Conservation (phyloP, 2,888 invertebrate genomes). For the Psylliodes chrysocephalus region DNA sequence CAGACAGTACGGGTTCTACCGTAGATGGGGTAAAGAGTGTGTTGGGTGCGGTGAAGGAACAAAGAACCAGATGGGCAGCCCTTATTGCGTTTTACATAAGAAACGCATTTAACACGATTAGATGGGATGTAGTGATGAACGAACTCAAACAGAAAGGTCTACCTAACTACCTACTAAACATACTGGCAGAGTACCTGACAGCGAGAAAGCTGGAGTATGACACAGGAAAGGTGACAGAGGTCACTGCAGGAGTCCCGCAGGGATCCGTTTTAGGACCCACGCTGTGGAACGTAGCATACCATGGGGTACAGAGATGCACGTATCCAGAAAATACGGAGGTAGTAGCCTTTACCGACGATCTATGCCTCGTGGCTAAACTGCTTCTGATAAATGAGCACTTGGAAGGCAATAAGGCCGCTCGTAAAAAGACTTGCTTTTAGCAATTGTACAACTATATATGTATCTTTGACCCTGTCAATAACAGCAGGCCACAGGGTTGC, state of each 20-base stretch:
- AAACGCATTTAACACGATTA: neutral
- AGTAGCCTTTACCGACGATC: slow-evolving; percentile 1
- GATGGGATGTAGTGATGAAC: neutral
- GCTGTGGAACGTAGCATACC: neutral
- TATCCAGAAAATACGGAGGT: neutral
- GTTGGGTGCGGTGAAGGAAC: neutral
- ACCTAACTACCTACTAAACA: neutral
- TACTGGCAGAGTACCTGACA: neutral
- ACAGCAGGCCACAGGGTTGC: no score
- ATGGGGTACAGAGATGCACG: neutral
- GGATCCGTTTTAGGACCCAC: neutral
- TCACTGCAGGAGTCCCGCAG: neutral
- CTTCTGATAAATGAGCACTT: no score
- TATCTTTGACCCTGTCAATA: no score
- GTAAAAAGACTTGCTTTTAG: no score
- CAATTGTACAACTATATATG: no score
- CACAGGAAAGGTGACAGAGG: neutral
- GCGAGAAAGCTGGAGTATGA: neutral
- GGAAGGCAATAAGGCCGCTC: no score
- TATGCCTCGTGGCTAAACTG: neutral
- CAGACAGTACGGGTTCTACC: neutral
- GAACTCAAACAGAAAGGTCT: neutral
- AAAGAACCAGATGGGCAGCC: neutral
- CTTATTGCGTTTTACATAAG: neutral
- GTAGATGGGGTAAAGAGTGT: no score